Evolutionary conservation across 2,797 vertebrate species (phyloP).

Genomic region (Helicolenus hilgendorfi): DNA sequence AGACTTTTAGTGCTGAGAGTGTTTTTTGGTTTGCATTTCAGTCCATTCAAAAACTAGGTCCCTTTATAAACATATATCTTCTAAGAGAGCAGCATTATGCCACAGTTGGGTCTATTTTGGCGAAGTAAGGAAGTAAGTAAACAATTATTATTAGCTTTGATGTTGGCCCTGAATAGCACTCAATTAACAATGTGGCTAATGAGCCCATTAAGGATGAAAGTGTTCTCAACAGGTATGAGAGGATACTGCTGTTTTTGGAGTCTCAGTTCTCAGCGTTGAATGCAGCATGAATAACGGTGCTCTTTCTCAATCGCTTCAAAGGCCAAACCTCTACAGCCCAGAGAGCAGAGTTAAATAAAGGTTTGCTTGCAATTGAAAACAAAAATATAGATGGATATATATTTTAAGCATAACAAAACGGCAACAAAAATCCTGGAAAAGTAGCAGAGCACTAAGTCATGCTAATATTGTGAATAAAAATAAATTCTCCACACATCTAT

Average conservation of each 20-base stretch:
- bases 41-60: conserved; percentile 61
- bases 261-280: conserved; percentile 85
- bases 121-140: conserved; percentile 84
- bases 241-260: conserved; percentile 88
- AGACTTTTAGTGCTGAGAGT: conserved; percentile 36
- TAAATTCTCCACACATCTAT: not conserved
- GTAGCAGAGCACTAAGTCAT: not conserved
- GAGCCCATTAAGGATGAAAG: conserved; percentile 92
- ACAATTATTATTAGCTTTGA: conserved; percentile 91
- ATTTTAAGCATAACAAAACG: conserved; percentile 12
- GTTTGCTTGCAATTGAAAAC: conserved; percentile 63
- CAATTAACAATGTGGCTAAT: conserved; percentile 92
- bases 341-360: conserved; percentile 86
- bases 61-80: conserved; percentile 66
- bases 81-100: conserved; percentile 73
- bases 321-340: conserved; percentile 85
- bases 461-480: conserved; percentile 19
- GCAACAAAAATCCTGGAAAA: not conserved
- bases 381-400: conserved; percentile 1
- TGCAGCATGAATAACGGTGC: conserved; percentile 86
- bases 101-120: conserved; percentile 80
- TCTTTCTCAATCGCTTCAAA: conserved; percentile 85
- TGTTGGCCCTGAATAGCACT: conserved; percentile 90
- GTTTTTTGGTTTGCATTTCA: conserved; percentile 2
- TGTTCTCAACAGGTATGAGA: conserved; percentile 93